Conservation (phyloP, 2,888 invertebrate species). For the Panzeria rudis region DNA sequence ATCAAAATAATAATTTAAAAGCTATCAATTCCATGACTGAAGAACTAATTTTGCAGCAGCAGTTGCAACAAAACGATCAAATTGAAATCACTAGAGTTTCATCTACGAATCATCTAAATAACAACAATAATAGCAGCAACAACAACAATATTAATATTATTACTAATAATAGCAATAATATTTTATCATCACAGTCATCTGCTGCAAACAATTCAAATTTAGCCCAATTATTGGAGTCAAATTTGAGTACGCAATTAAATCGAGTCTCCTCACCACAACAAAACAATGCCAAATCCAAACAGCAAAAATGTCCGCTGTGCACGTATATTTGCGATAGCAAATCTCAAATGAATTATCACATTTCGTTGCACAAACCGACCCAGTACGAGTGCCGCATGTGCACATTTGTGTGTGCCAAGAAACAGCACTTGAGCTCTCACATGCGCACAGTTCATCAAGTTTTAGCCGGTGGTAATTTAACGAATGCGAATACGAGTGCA, state of each 20-base stretch:
- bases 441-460: constrained; percentile 86
- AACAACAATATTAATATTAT: constrained; percentile 7
- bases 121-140: constrained; percentile 38
- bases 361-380: constrained; percentile 89
- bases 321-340: constrained; percentile 94
- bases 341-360: constrained; percentile 93
- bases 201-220: constrained; percentile 68
- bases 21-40: constrained; percentile 72
- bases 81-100: constrained; percentile 82
- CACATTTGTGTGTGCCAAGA: constrained; percentile 92
- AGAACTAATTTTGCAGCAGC: constrained; percentile 76
- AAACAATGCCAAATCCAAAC: constrained; percentile 84
- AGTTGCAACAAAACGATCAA: constrained; percentile 81
- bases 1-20: constrained; percentile 69
- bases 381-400: constrained; percentile 90
- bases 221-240: constrained; percentile 72
- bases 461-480: constrained; percentile 27
- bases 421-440: constrained; percentile 93
- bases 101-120: constrained; percentile 43
- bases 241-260: constrained; percentile 40
- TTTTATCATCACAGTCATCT: constrained; percentile 34
- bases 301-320: constrained; percentile 91
- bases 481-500: constrained; percentile 17
- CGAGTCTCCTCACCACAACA: constrained; percentile 56
- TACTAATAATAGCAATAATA: neutral